Base-by-base conservation (phyloP, 2,113 vertebrate genomes). In the Patagioenas fasciata region DNA sequence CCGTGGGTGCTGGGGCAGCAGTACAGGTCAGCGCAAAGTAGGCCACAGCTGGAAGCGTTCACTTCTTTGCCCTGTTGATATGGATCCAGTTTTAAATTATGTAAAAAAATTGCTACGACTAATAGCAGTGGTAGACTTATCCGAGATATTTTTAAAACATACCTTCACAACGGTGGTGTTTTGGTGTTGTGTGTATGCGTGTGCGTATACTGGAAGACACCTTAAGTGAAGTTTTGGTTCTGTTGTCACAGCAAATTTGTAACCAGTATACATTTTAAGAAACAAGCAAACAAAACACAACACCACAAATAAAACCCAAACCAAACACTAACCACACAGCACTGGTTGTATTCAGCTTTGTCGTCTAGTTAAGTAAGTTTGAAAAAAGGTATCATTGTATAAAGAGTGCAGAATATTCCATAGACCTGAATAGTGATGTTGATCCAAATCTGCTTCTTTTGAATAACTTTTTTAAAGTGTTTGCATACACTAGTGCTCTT, bases 291-390 rank as follows among this genome's bases (percentile, higher is more conserved):
- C 5, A 18, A 47, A 47, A 47, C 44, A 47, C 44, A 47, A 10
- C 44, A 47, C 44, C 44, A 47, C 44, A 18, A 47, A 47, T 19
- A 47, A 47, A 47, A 9, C 44, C 44, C 44, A 9, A 47, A 47
- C 44, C 44, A 47, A 47, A 47, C 44, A 47, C 44, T 47, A 47
- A 47, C 44, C 18, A 47, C 17, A 42, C 36, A 51, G 13, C 15
- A 48, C 51, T 66, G 58, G 83, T 80, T 93, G 72, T 85, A 84
- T 96, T 91, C 78, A 60, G 1, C 92, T 93, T 85, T 78, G 90
- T 97, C 89, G 88, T 97, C 83, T 88, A 60, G 86, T 94, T 94
- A 84, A 48, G 82, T 67, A 82, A 84, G 79, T 84, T 86, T 89
- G 79, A 57, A 73, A 79, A 73, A 80, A 67, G 40, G 12, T 84